Conservation (phyloP, 2,888 invertebrate species). For the Lasioglossum calceatum region DNA sequence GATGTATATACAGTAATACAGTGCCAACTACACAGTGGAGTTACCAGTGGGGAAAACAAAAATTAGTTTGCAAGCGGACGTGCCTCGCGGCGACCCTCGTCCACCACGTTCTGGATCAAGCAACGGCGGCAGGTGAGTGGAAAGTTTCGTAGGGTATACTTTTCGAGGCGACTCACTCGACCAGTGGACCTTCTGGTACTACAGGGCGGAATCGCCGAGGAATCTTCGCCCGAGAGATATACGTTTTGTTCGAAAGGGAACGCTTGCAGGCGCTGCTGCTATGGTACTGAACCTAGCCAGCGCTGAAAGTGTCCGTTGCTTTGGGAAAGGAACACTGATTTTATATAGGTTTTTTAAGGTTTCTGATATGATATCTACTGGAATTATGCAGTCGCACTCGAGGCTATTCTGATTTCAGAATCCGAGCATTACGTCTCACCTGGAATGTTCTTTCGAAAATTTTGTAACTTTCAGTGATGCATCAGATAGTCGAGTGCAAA, state of each 20-base stretch:
- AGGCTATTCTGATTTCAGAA: too few species aligned
- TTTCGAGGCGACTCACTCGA: slow-evolving; percentile 34
- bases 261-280: not conserved
- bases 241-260: not conserved
- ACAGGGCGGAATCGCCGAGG: slow-evolving; percentile 14
- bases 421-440: too few species aligned
- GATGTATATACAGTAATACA: slow-evolving; percentile 55
- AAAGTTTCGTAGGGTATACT: slow-evolving; percentile 47
- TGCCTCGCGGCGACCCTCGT: slow-evolving; percentile 63
- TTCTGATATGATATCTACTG: not conserved
- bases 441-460: not conserved
- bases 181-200: slow-evolving; percentile 37
- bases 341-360: not conserved
- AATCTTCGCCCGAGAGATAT: not conserved
- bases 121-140: slow-evolving; percentile 64
- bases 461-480: not conserved
- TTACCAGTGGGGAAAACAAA: slow-evolving; percentile 70
- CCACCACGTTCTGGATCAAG: slow-evolving; percentile 62
- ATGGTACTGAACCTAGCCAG: not conserved
- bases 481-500: not conserved
- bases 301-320: not conserved
- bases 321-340: not conserved
- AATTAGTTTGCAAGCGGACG: slow-evolving; percentile 70
- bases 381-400: too few species aligned
- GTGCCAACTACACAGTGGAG: slow-evolving; percentile 70